Evolutionary conservation across 2,888 invertebrate species (phyloP), one percentile per base, ranked within the genome.

Genomic region (Leptarthrus brevirostris): DNA sequence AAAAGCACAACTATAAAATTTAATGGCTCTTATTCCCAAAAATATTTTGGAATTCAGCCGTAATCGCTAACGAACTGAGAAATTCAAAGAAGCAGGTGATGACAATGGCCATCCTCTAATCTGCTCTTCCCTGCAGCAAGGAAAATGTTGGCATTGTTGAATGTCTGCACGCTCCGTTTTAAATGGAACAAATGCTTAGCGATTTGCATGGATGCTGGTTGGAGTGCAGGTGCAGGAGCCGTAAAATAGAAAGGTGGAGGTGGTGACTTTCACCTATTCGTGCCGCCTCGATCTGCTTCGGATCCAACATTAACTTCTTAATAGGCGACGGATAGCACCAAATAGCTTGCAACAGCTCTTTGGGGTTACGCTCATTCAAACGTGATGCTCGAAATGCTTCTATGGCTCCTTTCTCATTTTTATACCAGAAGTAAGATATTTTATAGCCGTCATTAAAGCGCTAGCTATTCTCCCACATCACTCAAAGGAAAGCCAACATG

Each of bases 361-460:
- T 49, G 16, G 20, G 18, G n/a, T 20, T n/a, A 3, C 49, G 5
- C 49, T 16, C 18, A 16, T 49, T 1, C 49, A 14, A 12, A 12
- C 16, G 47, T 14, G 47, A 4, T 47, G n/a, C 12, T 47, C 6
- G n/a, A 12, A 47, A 47, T 12, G 47, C 47, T 14, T 14, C 12
- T 12, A 14, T 3, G 16, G 16, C 3, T 14, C 47, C 3, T 3
- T 49, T 16, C 18, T 12, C 18, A 49, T 49, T 49, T 20, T 16
- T 49, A 8, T 6, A 14, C 20, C 26, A 5, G 26, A 54, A 54
- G 12, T 24, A 14, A 14, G n/a, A n/a, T 14, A 12, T 24, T 54
- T 54, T 54, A 54, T 54, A 18, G 54, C 54, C 54, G 26, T 26
- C 30, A 54, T 54, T 54, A 54, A 54, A 54, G 30, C 14, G 26